phyloP scores from a whole-genome alignment of 2,797 vertebrate genomes.

The Protonibea diacanthus region DNA sequence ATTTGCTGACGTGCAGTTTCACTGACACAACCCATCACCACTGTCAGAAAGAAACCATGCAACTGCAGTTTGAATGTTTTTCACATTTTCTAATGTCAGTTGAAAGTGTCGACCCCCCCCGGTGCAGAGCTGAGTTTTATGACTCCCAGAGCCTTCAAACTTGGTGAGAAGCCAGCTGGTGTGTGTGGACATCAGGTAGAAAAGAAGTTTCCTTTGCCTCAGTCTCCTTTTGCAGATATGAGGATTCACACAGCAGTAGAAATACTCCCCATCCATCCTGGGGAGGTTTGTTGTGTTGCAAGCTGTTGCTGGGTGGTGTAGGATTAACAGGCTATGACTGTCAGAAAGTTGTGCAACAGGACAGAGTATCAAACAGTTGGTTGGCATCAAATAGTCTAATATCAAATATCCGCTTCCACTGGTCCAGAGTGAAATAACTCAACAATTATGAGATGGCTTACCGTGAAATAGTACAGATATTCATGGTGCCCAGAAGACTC shows the following conservation, averaged over 20 bases:
- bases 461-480: not conserved
- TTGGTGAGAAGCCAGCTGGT: constrained; percentile 28
- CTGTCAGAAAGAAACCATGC: constrained; percentile 12
- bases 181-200: constrained; percentile 1
- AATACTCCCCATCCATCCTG: constrained; percentile 1
- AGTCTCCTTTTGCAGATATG: constrained; percentile 14
- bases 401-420: not conserved
- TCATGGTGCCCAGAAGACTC: not conserved
- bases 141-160: constrained; percentile 13
- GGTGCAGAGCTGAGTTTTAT: constrained; percentile 5
- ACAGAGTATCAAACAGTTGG: not conserved
- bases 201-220: not conserved
- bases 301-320: constrained; percentile 74
- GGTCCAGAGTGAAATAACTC: not conserved
- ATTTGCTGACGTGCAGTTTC: constrained; percentile 5
- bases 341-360: constrained; percentile 65
- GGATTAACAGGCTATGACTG: constrained; percentile 52
- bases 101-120: not conserved
- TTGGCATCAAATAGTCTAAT: too few relatives aligned
- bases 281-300: constrained; percentile 60
- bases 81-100: not conserved
- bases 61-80: constrained; percentile 6
- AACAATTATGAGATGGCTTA: not conserved
- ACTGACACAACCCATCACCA: not conserved
- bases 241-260: constrained; percentile 12